Evolutionary conservation across 2,113 vertebrate species (phyloP).

Genomic region (Calyptommatus sinebrachiatus): DNA sequence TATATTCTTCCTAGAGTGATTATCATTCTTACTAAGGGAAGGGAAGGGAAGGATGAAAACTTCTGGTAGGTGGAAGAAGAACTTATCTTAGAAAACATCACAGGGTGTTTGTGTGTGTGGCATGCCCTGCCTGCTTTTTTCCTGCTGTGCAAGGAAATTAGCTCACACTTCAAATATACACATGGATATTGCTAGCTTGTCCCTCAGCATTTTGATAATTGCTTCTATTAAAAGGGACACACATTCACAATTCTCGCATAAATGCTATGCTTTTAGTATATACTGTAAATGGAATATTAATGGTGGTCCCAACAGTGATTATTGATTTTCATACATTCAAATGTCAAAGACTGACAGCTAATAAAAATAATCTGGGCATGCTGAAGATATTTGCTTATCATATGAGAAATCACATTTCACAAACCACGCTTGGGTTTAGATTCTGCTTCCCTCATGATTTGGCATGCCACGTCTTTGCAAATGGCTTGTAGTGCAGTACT

Average conservation of each 20-base stretch:
- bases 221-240: background rate
- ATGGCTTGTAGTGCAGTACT: background rate
- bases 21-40: no score
- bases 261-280: background rate
- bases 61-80: no score
- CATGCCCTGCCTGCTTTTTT: background rate
- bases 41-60: background rate
- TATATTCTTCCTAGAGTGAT: no score
- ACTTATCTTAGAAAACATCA: background rate
- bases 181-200: background rate
- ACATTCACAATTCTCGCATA: background rate
- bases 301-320: background rate
- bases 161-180: background rate
- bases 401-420: background rate
- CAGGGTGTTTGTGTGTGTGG: no score
- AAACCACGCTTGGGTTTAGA: constrained; percentile 1
- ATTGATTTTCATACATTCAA: constrained; percentile 27
- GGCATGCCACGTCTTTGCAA: background rate
- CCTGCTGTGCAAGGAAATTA: background rate
- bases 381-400: constrained; percentile 4
- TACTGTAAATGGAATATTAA: background rate
- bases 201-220: constrained; percentile 2
- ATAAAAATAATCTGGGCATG: constrained; percentile 18
- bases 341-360: constrained; percentile 20
- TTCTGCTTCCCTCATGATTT: background rate